Percentiles rank a stretch among this genome's conserved stretches.
Conservation (phyloP, 2,113 vertebrate genomes). For the Procavia capensis region DNA sequence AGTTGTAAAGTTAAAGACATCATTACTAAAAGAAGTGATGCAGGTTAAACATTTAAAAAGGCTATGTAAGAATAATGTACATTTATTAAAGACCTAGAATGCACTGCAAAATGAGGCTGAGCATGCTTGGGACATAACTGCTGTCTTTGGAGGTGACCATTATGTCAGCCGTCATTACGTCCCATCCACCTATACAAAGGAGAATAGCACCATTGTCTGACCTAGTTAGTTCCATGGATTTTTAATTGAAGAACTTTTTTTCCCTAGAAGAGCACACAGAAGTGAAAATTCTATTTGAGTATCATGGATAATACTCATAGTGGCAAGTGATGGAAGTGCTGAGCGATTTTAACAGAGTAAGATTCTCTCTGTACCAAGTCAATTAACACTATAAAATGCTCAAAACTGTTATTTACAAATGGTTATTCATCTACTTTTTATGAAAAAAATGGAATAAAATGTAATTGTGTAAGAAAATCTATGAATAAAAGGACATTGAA, state of each 20-base stretch:
- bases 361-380: not conserved
- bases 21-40: not conserved
- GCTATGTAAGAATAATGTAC: not conserved
- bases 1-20: not conserved
- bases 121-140: not conserved
- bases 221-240: not conserved
- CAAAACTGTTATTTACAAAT: not conserved
- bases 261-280: not conserved
- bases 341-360: not conserved
- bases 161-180: not conserved
- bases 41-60: not conserved
- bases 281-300: not conserved
- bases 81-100: not conserved
- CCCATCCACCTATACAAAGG: not conserved
- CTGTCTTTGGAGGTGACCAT: not conserved
- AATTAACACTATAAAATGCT: not conserved
- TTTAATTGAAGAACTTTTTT: not conserved
- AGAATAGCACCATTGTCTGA: not conserved
- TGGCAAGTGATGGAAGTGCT: not conserved
- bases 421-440: not conserved
- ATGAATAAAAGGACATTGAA: not conserved
- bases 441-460: not conserved
- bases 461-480: not conserved
- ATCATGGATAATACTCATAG: not conserved
- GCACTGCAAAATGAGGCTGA: not conserved